phyloP scores from a whole-genome alignment of 1,140 invertebrate species.

The Dinoponera quadriceps region DNA sequence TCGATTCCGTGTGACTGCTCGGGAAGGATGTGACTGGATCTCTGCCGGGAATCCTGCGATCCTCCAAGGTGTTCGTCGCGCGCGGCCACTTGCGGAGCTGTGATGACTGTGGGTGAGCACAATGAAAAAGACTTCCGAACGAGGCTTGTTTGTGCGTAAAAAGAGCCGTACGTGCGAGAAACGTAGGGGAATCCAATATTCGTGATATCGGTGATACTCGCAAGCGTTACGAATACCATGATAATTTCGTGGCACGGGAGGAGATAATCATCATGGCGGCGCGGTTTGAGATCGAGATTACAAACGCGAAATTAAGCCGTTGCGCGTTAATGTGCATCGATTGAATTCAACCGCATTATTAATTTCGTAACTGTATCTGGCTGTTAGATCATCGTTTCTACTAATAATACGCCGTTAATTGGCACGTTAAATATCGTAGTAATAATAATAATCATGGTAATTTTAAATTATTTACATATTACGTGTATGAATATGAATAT shows the following conservation, averaged over 20 bases:
- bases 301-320: slow-evolving; percentile 12
- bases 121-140: not conserved
- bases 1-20: not conserved
- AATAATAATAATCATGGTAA: not conserved
- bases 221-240: too few relatives aligned
- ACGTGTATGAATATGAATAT: too few relatives aligned
- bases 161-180: not conserved
- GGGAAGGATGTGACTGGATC: not conserved
- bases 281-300: not conserved
- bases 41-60: too few relatives aligned
- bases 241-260: not conserved
- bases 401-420: slow-evolving; percentile 52
- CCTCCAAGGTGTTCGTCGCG: not conserved
- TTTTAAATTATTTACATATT: slow-evolving; percentile 36
- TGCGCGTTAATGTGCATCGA: slow-evolving; percentile 36
- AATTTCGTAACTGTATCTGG: slow-evolving; percentile 48
- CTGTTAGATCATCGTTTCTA: slow-evolving; percentile 46
- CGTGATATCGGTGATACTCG: not conserved
- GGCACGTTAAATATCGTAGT: slow-evolving; percentile 35
- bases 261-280: not conserved
- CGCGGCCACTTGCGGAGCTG: not conserved
- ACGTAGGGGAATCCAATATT: not conserved
- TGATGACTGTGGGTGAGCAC: slow-evolving; percentile 10
- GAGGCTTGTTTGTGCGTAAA: not conserved
- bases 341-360: slow-evolving; percentile 35